phyloP scores from a whole-genome alignment of 2,888 invertebrate species.

The Trissoscelio sp. region DNA sequence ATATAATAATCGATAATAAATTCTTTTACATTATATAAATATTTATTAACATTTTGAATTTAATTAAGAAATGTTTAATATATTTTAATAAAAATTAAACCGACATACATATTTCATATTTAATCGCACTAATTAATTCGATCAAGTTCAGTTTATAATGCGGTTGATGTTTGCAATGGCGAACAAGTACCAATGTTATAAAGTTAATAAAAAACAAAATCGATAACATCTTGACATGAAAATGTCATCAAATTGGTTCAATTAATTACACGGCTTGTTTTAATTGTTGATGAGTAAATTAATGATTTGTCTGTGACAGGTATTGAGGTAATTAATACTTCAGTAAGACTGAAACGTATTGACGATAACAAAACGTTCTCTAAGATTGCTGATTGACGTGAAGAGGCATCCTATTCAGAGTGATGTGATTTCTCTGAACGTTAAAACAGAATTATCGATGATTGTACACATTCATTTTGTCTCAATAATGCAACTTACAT shows the following conservation, averaged over 20 bases:
- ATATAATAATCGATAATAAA: too few species aligned
- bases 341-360: conserved; percentile 56
- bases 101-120: too few species aligned
- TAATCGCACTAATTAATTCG: too few species aligned
- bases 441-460: conserved; percentile 31
- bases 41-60: too few species aligned
- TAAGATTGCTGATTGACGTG: conserved; percentile 62
- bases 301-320: conserved; percentile 52
- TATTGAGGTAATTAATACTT: conserved; percentile 57
- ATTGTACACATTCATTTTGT: conserved; percentile 24
- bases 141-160: too few species aligned
- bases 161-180: too few species aligned
- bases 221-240: conserved; percentile 23
- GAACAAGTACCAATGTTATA: too few species aligned
- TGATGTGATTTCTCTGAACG: conserved; percentile 55
- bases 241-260: conserved; percentile 26
- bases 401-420: conserved; percentile 52
- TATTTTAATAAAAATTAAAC: too few species aligned
- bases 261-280: conserved; percentile 34
- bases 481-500: neutral
- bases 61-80: too few species aligned
- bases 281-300: conserved; percentile 38
- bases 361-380: conserved; percentile 58
- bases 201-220: too few species aligned
- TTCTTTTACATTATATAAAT: too few species aligned